Conservation (phyloP, 2,888 invertebrate species). For the Ophion ventricosus region DNA sequence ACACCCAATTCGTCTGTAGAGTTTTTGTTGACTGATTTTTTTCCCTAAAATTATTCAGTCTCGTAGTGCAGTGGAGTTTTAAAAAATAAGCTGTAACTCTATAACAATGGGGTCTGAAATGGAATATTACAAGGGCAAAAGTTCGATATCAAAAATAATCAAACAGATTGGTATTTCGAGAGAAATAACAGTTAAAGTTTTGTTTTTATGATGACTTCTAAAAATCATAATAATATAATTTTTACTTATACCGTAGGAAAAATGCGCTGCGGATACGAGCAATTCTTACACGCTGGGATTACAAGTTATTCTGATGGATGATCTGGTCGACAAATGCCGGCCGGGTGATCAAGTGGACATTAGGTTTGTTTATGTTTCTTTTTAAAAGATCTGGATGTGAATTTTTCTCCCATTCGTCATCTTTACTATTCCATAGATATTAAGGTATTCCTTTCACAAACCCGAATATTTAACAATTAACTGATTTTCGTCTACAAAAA, state of each 20-base stretch:
- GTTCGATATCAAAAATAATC: too few species aligned
- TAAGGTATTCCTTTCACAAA: background rate
- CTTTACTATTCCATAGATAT: background rate
- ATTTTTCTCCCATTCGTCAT: slow-evolving; percentile 26
- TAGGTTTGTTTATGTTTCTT: slow-evolving; percentile 85
- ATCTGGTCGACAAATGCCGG: slow-evolving; percentile 93
- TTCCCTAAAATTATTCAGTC: too few species aligned
- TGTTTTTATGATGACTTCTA: too few species aligned
- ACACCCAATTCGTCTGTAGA: too few species aligned
- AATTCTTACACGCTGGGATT: slow-evolving; percentile 73
- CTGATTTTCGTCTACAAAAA: too few species aligned
- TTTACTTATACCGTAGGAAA: slow-evolving; percentile 85
- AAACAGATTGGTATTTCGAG: too few species aligned
- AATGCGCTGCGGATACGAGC: slow-evolving; percentile 86
- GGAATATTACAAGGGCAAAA: too few species aligned
- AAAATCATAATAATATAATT: background rate
- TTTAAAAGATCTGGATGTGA: slow-evolving; percentile 25
- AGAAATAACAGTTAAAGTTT: too few species aligned
- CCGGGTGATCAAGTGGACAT: slow-evolving; percentile 95
- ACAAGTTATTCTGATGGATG: slow-evolving; percentile 85
- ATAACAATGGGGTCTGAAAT: too few species aligned
- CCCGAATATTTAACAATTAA: background rate
- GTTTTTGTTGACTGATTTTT: too few species aligned
- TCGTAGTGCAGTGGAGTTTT: too few species aligned
- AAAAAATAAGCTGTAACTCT: too few species aligned